phyloP scores from a whole-genome alignment of 2,113 vertebrate species.

The Hoplias malabaricus region DNA sequence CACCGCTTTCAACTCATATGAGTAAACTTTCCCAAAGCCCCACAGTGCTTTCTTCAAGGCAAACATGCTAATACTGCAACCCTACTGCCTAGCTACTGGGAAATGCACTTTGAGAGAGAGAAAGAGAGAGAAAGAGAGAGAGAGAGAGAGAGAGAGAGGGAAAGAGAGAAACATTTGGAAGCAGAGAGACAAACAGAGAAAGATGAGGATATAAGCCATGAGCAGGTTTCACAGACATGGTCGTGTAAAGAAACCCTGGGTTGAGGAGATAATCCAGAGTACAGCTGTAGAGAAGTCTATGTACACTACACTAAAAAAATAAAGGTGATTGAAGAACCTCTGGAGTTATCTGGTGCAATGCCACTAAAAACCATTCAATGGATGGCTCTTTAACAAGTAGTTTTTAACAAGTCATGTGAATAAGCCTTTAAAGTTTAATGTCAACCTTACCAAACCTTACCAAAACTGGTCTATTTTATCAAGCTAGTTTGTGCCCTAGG shows the following conservation, averaged over 20 bases:
- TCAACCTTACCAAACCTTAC: too few relatives aligned
- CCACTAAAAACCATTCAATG: too few relatives aligned
- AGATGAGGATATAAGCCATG: slow-evolving; percentile 41
- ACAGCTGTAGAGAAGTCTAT: not conserved
- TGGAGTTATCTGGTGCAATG: too few relatives aligned
- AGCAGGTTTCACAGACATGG: slow-evolving; percentile 38
- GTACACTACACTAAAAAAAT: too few relatives aligned
- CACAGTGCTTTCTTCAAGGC: slow-evolving; percentile 52
- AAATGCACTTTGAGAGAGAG: slow-evolving; percentile 49
- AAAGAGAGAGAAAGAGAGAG: slow-evolving; percentile 27
- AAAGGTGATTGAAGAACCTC: too few relatives aligned
- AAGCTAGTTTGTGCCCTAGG: too few relatives aligned
- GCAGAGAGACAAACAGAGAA: not conserved
- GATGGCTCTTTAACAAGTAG: not conserved
- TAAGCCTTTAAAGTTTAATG: not conserved
- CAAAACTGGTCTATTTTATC: too few relatives aligned
- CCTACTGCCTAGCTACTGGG: slow-evolving; percentile 56
- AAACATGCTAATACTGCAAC: slow-evolving; percentile 52
- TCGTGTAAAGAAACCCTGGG: slow-evolving; percentile 24
- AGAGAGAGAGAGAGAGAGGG: not conserved
- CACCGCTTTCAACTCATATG: slow-evolving; percentile 55
- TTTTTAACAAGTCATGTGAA: too few relatives aligned
- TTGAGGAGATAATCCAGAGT: slow-evolving; percentile 33
- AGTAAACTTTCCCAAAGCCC: slow-evolving; percentile 60
- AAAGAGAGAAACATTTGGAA: slow-evolving; percentile 11